Base-by-base conservation (phyloP, 1,140 invertebrate species). In the Philopotamus ludificatus region DNA sequence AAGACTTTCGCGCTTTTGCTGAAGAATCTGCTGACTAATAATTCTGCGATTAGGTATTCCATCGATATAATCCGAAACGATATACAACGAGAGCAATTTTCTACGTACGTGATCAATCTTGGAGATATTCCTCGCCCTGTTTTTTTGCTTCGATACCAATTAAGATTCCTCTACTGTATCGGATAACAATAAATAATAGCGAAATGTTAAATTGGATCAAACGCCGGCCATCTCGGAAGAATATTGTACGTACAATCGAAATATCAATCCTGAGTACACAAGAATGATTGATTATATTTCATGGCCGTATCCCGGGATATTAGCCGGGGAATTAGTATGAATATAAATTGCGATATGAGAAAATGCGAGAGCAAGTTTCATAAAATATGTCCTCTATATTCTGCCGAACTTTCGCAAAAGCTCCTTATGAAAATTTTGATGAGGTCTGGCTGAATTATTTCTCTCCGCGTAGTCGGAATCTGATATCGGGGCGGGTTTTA, bases 381-480 rank as follows among this genome's bases (percentile, higher is more conserved):
- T 34, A 34, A 34, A 34, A 34, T 34, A 34, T 34, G 28, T 34
- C 12, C 28, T 34, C 28, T 34, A 34, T 34, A 34, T 34, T 34
- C 28, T 34, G 28, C 4, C 4, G 12, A 34, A 34, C 4, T 12
- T 34, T 34, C 28, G 4, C 12, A 4, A 34, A 34, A 34, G 28
- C 28, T 34, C 12, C 28, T 34, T 34, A 34, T 34, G 28, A 34
- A 34, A 34, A 12, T 47, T 47, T 47, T 47, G 44, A 47, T 47
- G 44, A 47, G 10, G 44, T 47, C 44, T 47, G 44, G 10, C 44
- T 9, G 44, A 47, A 47, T 47, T 47, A 47, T 47, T 47, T 20
- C 44, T 15, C 7, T 16, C 44, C 44, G 7, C 18, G 15, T 47
- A 47, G 10, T 47, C 44, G 4, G 18, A 47, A 47, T 47, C 18